A percentile compares a stretch with the other conserved stretches of the same genome.
Conservation (phyloP, 2,888 invertebrate genomes). For the Stegana nigrithorax region DNA sequence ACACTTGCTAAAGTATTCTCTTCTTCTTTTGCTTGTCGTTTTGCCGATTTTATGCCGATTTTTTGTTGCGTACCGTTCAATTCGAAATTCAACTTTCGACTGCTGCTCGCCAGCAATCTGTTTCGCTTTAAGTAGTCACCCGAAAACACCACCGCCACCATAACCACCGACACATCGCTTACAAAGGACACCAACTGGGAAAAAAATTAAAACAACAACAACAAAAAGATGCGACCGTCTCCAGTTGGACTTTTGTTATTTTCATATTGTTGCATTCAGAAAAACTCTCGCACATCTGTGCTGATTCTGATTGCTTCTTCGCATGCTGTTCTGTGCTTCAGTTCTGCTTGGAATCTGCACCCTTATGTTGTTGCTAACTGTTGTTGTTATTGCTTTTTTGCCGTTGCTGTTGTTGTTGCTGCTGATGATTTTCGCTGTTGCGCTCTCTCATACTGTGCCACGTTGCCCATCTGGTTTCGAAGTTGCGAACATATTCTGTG, state of each 20-base stretch:
- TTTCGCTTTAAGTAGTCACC: slow-evolving; percentile 67
- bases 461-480: slow-evolving; percentile 66
- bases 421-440: slow-evolving; percentile 25
- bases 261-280: slow-evolving; percentile 67
- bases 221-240: slow-evolving; percentile 34
- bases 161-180: slow-evolving; percentile 29
- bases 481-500: slow-evolving; percentile 69
- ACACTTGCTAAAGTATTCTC: not conserved
- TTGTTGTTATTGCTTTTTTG: not conserved
- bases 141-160: slow-evolving; percentile 30
- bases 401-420: too few species aligned
- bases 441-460: slow-evolving; percentile 32
- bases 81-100: slow-evolving; percentile 64
- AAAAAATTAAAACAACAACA: not conserved
- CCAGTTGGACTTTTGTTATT: slow-evolving; percentile 51
- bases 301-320: slow-evolving; percentile 49
- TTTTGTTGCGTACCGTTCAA: slow-evolving; percentile 37
- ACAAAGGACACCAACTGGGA: not conserved
- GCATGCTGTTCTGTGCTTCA: slow-evolving; percentile 36
- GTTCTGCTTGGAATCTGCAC: slow-evolving; percentile 36
- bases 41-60: not conserved
- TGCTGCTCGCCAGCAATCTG: slow-evolving; percentile 67
- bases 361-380: slow-evolving; percentile 47
- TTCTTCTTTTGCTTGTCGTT: not conserved
- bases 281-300: slow-evolving; percentile 65